Evolutionary conservation across 2,797 vertebrate genomes (phyloP).

Genomic region (Rhinoraja longicauda): DNA sequence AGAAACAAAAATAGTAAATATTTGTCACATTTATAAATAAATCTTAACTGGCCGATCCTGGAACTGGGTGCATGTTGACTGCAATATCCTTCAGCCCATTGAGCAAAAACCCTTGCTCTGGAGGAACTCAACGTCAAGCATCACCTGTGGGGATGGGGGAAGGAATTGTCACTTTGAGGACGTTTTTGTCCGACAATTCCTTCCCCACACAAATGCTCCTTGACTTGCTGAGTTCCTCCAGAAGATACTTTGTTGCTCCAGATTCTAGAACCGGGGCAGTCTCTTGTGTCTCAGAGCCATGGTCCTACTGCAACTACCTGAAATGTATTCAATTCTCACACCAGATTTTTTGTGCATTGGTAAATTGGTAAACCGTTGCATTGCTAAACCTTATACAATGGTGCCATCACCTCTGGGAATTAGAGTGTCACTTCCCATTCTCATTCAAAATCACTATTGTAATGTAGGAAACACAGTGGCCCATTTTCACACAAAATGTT

Average conservation of each 20-base stretch:
- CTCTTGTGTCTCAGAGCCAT: not conserved
- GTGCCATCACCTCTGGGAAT: not conserved
- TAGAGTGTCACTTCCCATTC: not conserved
- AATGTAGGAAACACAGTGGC: not conserved
- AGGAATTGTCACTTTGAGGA: too few species aligned
- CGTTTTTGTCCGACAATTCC: too few species aligned
- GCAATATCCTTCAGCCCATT: too few species aligned
- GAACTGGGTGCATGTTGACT: not conserved
- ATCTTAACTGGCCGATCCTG: not conserved
- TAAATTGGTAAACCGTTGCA: not conserved
- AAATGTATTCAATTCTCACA: not conserved
- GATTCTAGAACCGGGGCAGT: too few species aligned
- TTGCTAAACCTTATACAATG: not conserved
- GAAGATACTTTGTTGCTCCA: too few species aligned
- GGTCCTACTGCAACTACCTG: not conserved
- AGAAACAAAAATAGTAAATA: not conserved
- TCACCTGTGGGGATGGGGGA: too few species aligned
- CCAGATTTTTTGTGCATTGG: not conserved
- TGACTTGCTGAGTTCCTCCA: too few species aligned
- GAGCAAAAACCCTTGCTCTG: too few species aligned
- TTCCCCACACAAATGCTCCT: too few species aligned
- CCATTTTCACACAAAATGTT: not conserved
- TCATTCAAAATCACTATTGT: not conserved
- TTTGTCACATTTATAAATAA: not conserved
- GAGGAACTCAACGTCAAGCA: too few species aligned